Base-by-base conservation (phyloP, 2,113 vertebrate genomes). In the Pterocles burchelli region DNA sequence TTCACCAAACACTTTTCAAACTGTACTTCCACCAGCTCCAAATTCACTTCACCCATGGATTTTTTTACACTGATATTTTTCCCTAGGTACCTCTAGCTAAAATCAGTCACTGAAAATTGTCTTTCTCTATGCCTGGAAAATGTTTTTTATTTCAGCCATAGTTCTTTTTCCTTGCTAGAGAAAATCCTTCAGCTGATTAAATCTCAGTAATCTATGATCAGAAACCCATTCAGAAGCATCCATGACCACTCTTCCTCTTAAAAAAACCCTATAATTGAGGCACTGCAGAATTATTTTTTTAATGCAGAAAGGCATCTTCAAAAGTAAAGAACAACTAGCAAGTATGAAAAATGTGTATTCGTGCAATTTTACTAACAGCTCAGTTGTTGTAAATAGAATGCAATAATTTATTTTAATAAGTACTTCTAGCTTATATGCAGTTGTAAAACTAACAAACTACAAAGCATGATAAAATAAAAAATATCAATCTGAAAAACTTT, bases 61-160 rank as follows among this genome's bases (percentile, higher is more conserved):
- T 63, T 83, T 73, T 89, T 94, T 85, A 22, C 24, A 59, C 26
- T 66, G 52, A 16, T 74, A 4, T 36, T 93, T 97, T 97, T 89
- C 74, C 45, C 45, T 38, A 55, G 19, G 43, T 93, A 76, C 28
- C 31, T 96, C 31, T 63, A 92, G 16, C 41, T 96, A 67, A 93
- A 95, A 96, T 95, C 96, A 96, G 48, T 84, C 59, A 92, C 51
- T 96, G 73, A 91, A 95, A 97, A 95, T 66, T 85, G 38, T 89
- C n/a, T 95, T n/a, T 68, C 7, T 89, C 17, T 67, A 36, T 83
- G 63, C n/a, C 67, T 91, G 33, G 21, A 96, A 93, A 71, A 85
- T n/a, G 9, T 51, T 95, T 77, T 76, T 92, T 88, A 85, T 6
- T 83, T 54, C 18, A 65, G 15, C 3, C 17, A 81, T 41, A 73